Percentiles rank a stretch among this genome's conserved stretches.
phyloP scores from a whole-genome alignment of 2,888 invertebrate genomes.

The Blastobasis adustella region DNA sequence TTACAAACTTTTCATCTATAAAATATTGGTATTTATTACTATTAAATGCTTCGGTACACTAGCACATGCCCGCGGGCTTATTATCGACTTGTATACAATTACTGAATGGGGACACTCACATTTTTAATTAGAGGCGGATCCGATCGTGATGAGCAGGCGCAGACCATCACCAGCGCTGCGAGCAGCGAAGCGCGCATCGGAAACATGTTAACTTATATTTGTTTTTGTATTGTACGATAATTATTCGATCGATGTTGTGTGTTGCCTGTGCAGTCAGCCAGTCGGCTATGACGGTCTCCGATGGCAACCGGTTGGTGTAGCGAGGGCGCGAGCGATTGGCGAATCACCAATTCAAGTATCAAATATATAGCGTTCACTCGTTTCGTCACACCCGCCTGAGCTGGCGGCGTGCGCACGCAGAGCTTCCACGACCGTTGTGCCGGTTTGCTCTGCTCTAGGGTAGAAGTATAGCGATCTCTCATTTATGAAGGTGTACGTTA shows the following conservation, averaged over 20 bases:
- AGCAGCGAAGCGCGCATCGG: not conserved
- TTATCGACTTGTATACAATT: too few relatives aligned
- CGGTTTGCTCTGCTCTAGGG: too few relatives aligned
- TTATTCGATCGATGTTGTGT: too few relatives aligned
- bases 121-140: constrained; percentile 53
- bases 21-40: not conserved
- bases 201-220: too few relatives aligned
- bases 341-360: constrained; percentile 1
- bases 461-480: too few relatives aligned
- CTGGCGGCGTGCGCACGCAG: too few relatives aligned
- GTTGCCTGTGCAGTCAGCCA: too few relatives aligned
- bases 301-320: constrained; percentile 7
- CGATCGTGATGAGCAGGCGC: constrained; percentile 27
- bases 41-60: not conserved
- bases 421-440: too few relatives aligned
- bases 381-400: constrained; percentile 3
- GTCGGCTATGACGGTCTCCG: not conserved
- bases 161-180: constrained; percentile 13
- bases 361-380: not conserved
- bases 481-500: too few relatives aligned
- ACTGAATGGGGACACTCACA: constrained; percentile 32
- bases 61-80: not conserved
- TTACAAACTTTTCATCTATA: not conserved
- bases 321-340: constrained; percentile 2
- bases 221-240: too few relatives aligned